phyloP scores from a whole-genome alignment of 2,797 vertebrate species.

The Hipposideros larvatus region DNA sequence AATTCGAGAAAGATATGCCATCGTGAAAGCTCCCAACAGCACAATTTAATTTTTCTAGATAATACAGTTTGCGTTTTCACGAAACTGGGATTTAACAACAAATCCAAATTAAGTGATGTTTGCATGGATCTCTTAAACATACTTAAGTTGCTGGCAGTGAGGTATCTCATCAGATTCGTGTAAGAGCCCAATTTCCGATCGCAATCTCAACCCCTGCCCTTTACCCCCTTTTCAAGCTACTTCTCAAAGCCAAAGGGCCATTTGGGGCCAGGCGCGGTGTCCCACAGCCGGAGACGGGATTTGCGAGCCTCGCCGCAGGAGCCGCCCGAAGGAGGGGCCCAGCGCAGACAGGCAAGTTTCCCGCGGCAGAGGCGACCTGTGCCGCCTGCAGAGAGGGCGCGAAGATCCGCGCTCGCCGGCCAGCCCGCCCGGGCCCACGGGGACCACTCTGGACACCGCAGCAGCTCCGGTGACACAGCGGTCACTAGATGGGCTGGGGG shows the following conservation, averaged over 20 bases:
- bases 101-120: neutral
- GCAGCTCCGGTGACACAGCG: neutral
- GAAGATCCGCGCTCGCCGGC: neutral
- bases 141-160: neutral
- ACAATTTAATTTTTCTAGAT: neutral
- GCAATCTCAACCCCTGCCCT: rapidly evolving
- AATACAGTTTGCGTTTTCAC: neutral
- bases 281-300: neutral
- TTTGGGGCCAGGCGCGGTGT: neutral
- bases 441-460: neutral
- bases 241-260: neutral
- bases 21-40: neutral
- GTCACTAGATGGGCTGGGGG: neutral
- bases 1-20: neutral
- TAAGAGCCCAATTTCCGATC: neutral
- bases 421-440: neutral
- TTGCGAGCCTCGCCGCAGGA: neutral
- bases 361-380: neutral
- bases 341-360: constrained; percentile 36
- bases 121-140: neutral
- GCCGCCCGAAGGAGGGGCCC: neutral
- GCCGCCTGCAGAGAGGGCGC: neutral
- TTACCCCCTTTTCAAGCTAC: neutral
- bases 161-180: neutral
- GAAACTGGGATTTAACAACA: neutral